Percentiles rank a stretch among this genome's conserved stretches.
phyloP scores from a whole-genome alignment of 2,113 vertebrate species.

The Delphinapterus leucas region DNA sequence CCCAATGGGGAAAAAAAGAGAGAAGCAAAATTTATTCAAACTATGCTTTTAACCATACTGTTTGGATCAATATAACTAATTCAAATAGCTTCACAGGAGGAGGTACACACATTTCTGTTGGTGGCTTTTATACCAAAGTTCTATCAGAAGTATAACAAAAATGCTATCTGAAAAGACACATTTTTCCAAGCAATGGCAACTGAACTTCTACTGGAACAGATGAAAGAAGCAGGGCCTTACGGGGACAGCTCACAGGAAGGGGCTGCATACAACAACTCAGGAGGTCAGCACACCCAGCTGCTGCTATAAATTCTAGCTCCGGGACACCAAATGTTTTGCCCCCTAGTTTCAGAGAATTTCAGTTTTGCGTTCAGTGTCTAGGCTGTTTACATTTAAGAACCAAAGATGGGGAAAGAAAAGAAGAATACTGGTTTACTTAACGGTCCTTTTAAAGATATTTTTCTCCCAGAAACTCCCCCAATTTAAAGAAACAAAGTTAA shows the following conservation, averaged over 20 bases:
- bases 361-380: not conserved
- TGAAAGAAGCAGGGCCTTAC: not conserved
- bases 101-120: not conserved
- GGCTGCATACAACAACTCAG: not conserved
- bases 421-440: not conserved
- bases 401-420: not conserved
- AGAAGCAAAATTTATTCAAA: constrained; percentile 16
- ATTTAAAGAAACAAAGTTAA: constrained; percentile 51
- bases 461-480: not conserved
- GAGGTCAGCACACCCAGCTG: not conserved
- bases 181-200: not conserved
- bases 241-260: not conserved
- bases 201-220: not conserved
- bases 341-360: constrained; percentile 31
- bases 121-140: not conserved
- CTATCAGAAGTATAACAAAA: not conserved
- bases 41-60: not conserved
- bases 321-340: not conserved
- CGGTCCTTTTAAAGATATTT: not conserved
- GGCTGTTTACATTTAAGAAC: not conserved
- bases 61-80: constrained; percentile 42
- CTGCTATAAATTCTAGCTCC: not conserved
- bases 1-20: not conserved
- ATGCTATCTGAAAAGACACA: constrained; percentile 2
- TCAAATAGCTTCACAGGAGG: not conserved